These are phyloP conservation scores for Arbacia lixula DNA, from an alignment of 53 echinoderm and acorn worm genomes.

Conservation along the genomic window DNA sequence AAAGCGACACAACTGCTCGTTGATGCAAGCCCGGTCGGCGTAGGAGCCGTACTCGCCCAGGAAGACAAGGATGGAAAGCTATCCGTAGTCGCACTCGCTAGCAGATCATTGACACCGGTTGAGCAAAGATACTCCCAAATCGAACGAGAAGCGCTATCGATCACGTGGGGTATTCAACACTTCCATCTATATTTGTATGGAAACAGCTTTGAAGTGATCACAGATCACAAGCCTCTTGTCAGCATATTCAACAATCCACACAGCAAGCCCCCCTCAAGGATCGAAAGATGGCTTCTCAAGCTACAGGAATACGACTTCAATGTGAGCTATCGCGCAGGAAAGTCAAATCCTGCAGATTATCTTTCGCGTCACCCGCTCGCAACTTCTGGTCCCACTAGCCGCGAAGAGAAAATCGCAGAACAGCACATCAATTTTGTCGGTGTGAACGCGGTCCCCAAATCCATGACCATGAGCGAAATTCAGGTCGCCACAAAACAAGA, in stretches of 20 bases:
- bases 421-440: slow-evolving; percentile 54
- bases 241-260: slow-evolving; percentile 62
- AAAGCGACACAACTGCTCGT: slow-evolving; percentile 60
- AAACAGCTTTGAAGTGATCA: slow-evolving; percentile 51
- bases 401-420: slow-evolving; percentile 48
- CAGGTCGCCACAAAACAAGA: slow-evolving; percentile 1
- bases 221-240: slow-evolving; percentile 77
- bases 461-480: slow-evolving; percentile 29
- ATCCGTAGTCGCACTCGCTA: slow-evolving; percentile 22
- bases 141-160: slow-evolving; percentile 68
- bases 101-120: slow-evolving; percentile 48
- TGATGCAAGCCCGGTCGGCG: slow-evolving; percentile 71
- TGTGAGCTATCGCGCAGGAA: too few species aligned
- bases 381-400: too few species aligned
- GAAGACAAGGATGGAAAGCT: slow-evolving; percentile 39
- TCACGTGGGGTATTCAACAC: slow-evolving; percentile 48
- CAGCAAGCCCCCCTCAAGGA: too few species aligned
- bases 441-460: slow-evolving; percentile 44
- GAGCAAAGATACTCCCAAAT: slow-evolving; percentile 74
- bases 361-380: too few species aligned
- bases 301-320: too few species aligned
- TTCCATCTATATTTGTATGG: slow-evolving; percentile 69
- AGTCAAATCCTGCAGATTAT: too few species aligned
- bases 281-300: too few species aligned
- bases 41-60: too few species aligned